phyloP scores from a whole-genome alignment of 2,113 vertebrate genomes.

The Menidia beryllina region DNA sequence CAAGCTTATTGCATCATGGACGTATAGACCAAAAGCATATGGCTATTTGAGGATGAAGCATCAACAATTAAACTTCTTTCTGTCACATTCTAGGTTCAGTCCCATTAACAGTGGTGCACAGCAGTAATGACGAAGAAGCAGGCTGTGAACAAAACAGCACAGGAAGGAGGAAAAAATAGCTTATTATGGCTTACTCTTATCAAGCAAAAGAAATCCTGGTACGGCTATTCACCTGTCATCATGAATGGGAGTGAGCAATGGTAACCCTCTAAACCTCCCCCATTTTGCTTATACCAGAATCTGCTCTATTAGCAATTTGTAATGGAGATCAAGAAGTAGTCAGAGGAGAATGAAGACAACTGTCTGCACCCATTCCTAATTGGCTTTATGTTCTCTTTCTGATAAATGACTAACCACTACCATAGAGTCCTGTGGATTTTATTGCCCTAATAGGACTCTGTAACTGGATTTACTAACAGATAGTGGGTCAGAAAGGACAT shows the following conservation, averaged over 20 bases:
- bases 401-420: conserved; percentile 97
- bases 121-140: conserved; percentile 88
- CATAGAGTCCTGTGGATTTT: conserved; percentile 87
- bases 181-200: conserved; percentile 89
- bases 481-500: conserved; percentile 93
- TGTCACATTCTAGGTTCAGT: conserved; percentile 84
- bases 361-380: conserved; percentile 97
- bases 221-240: conserved; percentile 92
- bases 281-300: conserved; percentile 86
- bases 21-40: conserved; percentile 73
- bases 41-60: conserved; percentile 61
- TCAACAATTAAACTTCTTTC: conserved; percentile 78
- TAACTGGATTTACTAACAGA: conserved; percentile 99
- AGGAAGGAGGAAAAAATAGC: conserved; percentile 74
- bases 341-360: conserved; percentile 98
- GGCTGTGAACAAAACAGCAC: conserved; percentile 87
- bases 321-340: conserved; percentile 99
- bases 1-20: conserved; percentile 97
- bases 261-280: conserved; percentile 85
- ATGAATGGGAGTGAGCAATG: conserved; percentile 86
- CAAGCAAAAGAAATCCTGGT: conserved; percentile 86
- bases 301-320: conserved; percentile 99
- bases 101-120: conserved; percentile 97
- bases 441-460: conserved; percentile 95
- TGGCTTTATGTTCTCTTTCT: conserved; percentile 97